Evolutionary conservation across 1,140 invertebrate species (phyloP), one percentile per base, ranked within the genome.

Genomic region (Contarinia nasturtii): DNA sequence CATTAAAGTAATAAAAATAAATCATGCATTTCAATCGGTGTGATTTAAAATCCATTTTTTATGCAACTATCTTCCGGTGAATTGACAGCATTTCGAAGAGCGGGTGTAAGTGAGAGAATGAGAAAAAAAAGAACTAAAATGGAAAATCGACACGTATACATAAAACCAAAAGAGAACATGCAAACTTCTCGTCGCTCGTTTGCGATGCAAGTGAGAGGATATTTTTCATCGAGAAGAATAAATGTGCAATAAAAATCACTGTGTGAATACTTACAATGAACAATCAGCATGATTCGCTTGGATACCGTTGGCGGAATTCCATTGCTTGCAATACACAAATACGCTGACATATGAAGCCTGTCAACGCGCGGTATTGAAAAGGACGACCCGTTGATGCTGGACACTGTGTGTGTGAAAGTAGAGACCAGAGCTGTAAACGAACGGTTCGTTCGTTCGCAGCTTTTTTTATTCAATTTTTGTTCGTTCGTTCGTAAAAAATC

Each of bases 291-390:
- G 53, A 91, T 82, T 56, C 86, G 71, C 66, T 90, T 89, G 68
- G 82, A 86, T 54, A 90, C 82, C 5, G 82, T 79, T 15, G 86
- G 86, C 33, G 86, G 86, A 2, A 90, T 79, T 14, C 83, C 83
- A 57, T 88, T 88, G 22, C 74, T 76, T 33, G 85, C 86, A 51
- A 91, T 89, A 65, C 87, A 91, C 18, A 91, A 68, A 63, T 89
- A 90, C 17, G 84, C 77, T 37, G 86, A 87, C 88, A 93, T 93
- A 57, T 92, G 84, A 20, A 88, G 69, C 40, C 88, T 72, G 55
- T 82, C 86, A 36, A 90, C 84, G 69, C 82, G 80, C 21, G 74
- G 75, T 51, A 92, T 76, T 55, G 79, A 81, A 54, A 91, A 70
- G 46, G 74, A 66, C 15, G 81, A 71, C 19, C 86, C 85, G 47